Percentiles rank a stretch among this genome's conserved stretches.
Evolutionary conservation across 92 coral and sea anemone species (phyloP).

Genomic region (Epizoanthus stellaris): DNA sequence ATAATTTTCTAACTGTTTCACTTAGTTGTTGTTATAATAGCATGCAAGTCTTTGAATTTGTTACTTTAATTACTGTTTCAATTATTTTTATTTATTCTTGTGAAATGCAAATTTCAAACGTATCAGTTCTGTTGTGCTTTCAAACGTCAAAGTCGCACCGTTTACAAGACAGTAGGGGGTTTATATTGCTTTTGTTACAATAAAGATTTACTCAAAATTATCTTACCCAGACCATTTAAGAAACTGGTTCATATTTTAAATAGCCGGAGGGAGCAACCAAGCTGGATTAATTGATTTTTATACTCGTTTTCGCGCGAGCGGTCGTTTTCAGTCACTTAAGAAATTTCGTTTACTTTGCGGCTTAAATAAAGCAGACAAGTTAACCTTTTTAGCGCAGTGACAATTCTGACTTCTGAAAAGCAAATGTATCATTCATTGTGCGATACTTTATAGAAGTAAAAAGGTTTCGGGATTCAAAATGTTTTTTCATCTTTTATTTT

Average conservation of each 20-base stretch:
- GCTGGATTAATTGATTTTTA: background rate
- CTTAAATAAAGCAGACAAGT: background rate
- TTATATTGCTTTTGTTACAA: background rate
- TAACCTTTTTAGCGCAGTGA: background rate
- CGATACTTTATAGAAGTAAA: background rate
- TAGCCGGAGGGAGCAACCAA: conserved; percentile 14
- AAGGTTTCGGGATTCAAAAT: background rate
- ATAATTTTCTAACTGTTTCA: background rate
- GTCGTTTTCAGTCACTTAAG: conserved; percentile 10
- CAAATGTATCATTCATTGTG: background rate
- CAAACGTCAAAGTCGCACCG: background rate
- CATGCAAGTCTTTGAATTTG: background rate
- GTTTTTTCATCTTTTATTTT: background rate
- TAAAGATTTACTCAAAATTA: background rate
- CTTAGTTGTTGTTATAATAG: background rate
- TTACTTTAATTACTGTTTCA: background rate
- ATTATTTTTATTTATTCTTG: conserved; percentile 2
- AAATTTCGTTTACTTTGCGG: background rate
- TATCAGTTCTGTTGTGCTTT: conserved; percentile 7
- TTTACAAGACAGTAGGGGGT: conserved; percentile 31
- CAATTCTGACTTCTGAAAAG: background rate
- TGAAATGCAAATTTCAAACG: conserved; percentile 6
- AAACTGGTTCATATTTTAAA: background rate
- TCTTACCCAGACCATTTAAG: background rate
- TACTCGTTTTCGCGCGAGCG: conserved; percentile 2